These are phyloP conservation scores for Marronus borbonicus DNA, from an alignment of 2,888 invertebrate species.

Conservation along the genomic window DNA sequence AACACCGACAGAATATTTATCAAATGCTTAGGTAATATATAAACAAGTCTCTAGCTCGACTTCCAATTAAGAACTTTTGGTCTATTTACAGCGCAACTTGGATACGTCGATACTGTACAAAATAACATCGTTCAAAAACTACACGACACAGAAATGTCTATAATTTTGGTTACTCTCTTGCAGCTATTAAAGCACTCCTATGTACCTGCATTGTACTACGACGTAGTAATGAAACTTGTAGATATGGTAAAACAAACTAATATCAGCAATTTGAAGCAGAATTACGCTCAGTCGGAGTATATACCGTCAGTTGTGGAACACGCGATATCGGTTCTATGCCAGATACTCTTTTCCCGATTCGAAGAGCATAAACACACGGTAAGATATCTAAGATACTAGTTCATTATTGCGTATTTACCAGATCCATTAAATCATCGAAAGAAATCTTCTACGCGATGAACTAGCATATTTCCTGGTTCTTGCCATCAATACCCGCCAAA, in stretches of 20 bases:
- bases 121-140: slow-evolving; percentile 51
- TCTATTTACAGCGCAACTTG: slow-evolving; percentile 49
- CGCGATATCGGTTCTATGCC: slow-evolving; percentile 36
- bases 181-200: slow-evolving; percentile 63
- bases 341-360: slow-evolving; percentile 31
- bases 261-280: slow-evolving; percentile 40
- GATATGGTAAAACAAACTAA: slow-evolving; percentile 58
- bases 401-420: no score
- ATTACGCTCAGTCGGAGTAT: slow-evolving; percentile 28
- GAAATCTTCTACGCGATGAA: no score
- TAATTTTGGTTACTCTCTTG: slow-evolving; percentile 61
- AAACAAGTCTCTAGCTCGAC: no score
- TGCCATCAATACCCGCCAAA: no score
- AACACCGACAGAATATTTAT: slow-evolving; percentile 64
- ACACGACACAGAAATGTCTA: slow-evolving; percentile 56
- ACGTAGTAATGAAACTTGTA: slow-evolving; percentile 61
- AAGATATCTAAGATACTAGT: background rate
- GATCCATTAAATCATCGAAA: no score
- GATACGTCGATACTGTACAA: slow-evolving; percentile 51
- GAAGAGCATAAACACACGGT: slow-evolving; percentile 43
- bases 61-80: no score
- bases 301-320: slow-evolving; percentile 41
- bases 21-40: slow-evolving; percentile 62
- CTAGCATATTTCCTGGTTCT: no score
- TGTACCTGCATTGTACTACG: slow-evolving; percentile 57